Conservation (phyloP, 2,888 invertebrate genomes). For the Tetragnatha montana region DNA sequence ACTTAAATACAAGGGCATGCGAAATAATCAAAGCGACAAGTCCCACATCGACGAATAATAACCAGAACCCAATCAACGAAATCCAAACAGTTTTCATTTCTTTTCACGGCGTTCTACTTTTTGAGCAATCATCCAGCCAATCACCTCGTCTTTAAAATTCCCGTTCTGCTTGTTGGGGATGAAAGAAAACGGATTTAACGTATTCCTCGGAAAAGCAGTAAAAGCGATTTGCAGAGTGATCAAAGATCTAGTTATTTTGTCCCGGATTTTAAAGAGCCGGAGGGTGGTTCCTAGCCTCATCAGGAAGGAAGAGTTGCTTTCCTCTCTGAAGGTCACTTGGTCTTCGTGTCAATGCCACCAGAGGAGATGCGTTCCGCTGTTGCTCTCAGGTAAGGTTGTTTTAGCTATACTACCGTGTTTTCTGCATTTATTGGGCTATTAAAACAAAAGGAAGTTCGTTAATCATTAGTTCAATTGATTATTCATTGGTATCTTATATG, state of each 20-base stretch:
- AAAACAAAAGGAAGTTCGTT: too few relatives aligned
- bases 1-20: too few relatives aligned
- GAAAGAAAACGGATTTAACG: neutral
- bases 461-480: too few relatives aligned
- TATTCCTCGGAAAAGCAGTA: slow-evolving; percentile 13
- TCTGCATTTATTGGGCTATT: neutral
- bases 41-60: neutral
- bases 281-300: slow-evolving; percentile 22
- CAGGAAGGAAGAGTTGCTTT: slow-evolving; percentile 8
- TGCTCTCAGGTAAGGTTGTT: neutral
- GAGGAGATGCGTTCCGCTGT: neutral
- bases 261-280: slow-evolving; percentile 26
- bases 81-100: neutral
- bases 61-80: neutral
- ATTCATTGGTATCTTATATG: too few relatives aligned
- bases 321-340: slow-evolving; percentile 49
- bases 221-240: slow-evolving; percentile 3
- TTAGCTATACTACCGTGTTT: neutral
- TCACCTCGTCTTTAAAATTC: neutral
- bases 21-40: neutral
- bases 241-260: slow-evolving; percentile 25
- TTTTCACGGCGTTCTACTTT: neutral
- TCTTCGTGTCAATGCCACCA: slow-evolving; percentile 42
- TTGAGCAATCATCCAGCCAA: neutral
- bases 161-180: neutral